Conservation (phyloP, 2,888 invertebrate species). For the Catocala sponsa region DNA sequence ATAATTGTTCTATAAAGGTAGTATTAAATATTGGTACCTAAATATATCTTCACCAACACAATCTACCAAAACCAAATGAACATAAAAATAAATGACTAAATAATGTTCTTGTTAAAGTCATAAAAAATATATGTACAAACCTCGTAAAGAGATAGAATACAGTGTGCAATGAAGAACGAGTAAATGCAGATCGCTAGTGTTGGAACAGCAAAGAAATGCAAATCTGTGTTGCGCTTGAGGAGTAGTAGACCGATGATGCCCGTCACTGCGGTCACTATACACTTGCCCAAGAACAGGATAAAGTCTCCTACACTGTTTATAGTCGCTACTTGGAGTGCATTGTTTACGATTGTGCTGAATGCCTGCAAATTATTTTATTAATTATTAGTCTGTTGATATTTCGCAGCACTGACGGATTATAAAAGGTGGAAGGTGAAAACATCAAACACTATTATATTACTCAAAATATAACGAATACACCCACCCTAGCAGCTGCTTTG, state of each 20-base stretch:
- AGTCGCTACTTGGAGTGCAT: slow-evolving; percentile 95
- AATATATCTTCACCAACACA: no score
- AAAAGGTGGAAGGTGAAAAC: neutral
- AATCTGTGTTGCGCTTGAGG: slow-evolving; percentile 91
- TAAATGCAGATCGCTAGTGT: slow-evolving; percentile 95
- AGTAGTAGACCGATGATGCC: slow-evolving; percentile 92
- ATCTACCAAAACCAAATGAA: no score
- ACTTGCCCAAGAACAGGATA: slow-evolving; percentile 95
- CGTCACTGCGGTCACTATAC: slow-evolving; percentile 93
- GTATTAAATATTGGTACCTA: no score
- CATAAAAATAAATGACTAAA: no score
- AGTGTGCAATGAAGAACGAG: slow-evolving; percentile 97
- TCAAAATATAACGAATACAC: neutral
- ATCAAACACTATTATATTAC: no score
- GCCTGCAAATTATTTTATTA: slow-evolving; percentile 87
- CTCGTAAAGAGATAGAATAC: slow-evolving; percentile 97
- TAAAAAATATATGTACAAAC: slow-evolving; percentile 80
- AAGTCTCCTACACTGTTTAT: slow-evolving; percentile 98
- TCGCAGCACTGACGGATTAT: no score
- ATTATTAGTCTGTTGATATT: neutral
- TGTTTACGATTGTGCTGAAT: slow-evolving; percentile 94
- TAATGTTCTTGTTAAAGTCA: no score
- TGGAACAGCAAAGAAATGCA: slow-evolving; percentile 95
- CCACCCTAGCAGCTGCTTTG: slow-evolving; percentile 95
- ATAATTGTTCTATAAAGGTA: no score